These are phyloP conservation scores for Drosophila suzukii DNA, from an alignment of 1,140 invertebrate species.

Conservation along the genomic window DNA sequence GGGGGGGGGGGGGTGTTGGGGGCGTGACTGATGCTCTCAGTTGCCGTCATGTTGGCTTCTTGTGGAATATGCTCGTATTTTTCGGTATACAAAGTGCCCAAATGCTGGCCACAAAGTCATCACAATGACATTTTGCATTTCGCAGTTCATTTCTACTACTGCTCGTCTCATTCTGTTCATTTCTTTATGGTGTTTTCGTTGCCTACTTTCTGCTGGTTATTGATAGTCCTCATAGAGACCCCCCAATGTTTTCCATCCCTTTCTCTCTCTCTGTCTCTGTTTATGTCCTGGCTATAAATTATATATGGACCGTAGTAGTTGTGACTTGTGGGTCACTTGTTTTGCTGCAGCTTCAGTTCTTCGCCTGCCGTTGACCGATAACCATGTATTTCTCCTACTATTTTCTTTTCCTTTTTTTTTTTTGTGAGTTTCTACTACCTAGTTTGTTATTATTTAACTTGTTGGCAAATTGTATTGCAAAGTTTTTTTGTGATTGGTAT, in stretches of 20 bases:
- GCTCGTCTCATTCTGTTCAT: slow-evolving; percentile 2
- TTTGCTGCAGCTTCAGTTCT: slow-evolving; percentile 34
- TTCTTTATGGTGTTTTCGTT: slow-evolving; percentile 25
- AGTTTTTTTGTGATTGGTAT: slow-evolving; percentile 19
- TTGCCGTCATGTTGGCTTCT: slow-evolving; percentile 35
- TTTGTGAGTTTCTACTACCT: background rate
- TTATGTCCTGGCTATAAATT: slow-evolving; percentile 18
- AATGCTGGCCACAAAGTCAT: slow-evolving; percentile 54
- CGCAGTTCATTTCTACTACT: slow-evolving; percentile 30
- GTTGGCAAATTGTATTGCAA: slow-evolving; percentile 66
- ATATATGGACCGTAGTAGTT: slow-evolving; percentile 13
- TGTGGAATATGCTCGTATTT: slow-evolving; percentile 40
- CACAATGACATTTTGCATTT: slow-evolving; percentile 63
- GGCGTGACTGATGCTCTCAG: slow-evolving; percentile 17
- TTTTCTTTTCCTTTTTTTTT: background rate
- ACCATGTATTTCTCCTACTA: slow-evolving; percentile 18
- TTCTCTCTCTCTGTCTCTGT: background rate
- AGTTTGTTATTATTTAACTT: slow-evolving; percentile 10
- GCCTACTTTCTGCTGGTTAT: slow-evolving; percentile 30
- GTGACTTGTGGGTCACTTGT: slow-evolving; percentile 21
- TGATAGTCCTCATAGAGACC: slow-evolving; percentile 19
- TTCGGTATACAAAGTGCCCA: slow-evolving; percentile 41
- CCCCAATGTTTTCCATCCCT: background rate
- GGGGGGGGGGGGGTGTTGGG: background rate
- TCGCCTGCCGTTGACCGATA: slow-evolving; percentile 39